Conservation (phyloP, 2,113 vertebrate species). For the Nematolebias whitei region DNA sequence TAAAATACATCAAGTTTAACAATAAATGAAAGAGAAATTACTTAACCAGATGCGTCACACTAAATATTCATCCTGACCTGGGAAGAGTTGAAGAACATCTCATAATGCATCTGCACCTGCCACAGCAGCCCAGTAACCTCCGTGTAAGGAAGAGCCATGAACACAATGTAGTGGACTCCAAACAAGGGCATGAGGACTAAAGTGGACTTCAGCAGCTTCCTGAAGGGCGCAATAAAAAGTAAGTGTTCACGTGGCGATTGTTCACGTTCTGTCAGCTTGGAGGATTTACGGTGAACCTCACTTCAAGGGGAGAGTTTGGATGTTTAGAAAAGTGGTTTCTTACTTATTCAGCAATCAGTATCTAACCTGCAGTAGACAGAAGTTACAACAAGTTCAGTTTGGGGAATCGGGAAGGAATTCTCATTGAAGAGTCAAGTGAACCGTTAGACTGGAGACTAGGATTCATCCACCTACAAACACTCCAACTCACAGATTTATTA, state of each 20-base stretch:
- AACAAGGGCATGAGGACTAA: slow-evolving; percentile 87
- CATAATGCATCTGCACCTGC: slow-evolving; percentile 89
- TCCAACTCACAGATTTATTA: no score
- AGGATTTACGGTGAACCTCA: no score
- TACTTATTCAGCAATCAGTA: neutral
- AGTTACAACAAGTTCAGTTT: neutral
- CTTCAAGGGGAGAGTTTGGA: neutral
- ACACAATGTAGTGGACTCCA: slow-evolving; percentile 87
- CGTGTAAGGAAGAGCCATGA: slow-evolving; percentile 86
- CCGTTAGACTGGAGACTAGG: neutral
- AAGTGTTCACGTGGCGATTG: neutral
- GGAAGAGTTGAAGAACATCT: slow-evolving; percentile 88
- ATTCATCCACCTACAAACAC: neutral
- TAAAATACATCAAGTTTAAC: neutral
- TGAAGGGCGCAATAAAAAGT: slow-evolving; percentile 37
- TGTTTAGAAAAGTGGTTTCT: neutral
- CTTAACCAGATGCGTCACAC: neutral
- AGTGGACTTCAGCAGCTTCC: slow-evolving; percentile 85
- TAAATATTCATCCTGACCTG: slow-evolving; percentile 72
- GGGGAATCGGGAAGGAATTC: neutral
- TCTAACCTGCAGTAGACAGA: neutral
- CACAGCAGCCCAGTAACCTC: slow-evolving; percentile 82
- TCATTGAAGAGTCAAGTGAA: neutral
- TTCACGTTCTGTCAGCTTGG: neutral
- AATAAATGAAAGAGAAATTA: neutral